phyloP scores from a whole-genome alignment of 2,113 vertebrate genomes.

The Rhombomys opimus region DNA sequence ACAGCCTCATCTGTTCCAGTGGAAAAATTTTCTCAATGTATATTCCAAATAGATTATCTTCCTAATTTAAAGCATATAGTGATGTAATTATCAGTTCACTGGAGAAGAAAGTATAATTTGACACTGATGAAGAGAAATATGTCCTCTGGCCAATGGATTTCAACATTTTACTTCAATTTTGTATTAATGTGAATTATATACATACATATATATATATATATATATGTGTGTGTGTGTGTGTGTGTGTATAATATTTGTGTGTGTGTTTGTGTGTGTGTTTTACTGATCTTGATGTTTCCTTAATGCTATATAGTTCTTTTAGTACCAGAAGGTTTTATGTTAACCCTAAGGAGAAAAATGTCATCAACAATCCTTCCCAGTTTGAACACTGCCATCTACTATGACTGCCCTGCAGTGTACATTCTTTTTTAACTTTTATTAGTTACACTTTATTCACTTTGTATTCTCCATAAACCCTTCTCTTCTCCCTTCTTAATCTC shows the following conservation, averaged over 20 bases:
- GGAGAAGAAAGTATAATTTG: constrained; percentile 71
- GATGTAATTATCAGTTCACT: constrained; percentile 77
- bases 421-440: too few relatives aligned
- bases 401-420: background rate
- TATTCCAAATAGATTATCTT: constrained; percentile 75
- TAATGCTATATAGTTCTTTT: background rate
- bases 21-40: constrained; percentile 66
- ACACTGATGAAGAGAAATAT: constrained; percentile 75
- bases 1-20: constrained; percentile 70
- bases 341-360: too few relatives aligned
- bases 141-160: constrained; percentile 36
- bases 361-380: background rate
- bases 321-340: background rate
- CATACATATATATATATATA: too few relatives aligned
- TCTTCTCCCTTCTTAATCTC: too few relatives aligned
- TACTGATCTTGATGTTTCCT: background rate
- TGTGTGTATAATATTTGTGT: background rate
- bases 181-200: background rate
- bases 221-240: too few relatives aligned
- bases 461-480: too few relatives aligned
- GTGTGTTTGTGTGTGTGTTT: background rate
- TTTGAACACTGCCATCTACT: background rate
- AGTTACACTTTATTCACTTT: too few relatives aligned
- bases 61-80: constrained; percentile 77
- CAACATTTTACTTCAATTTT: constrained; percentile 17